These are phyloP conservation scores for Pocillopora meandrina DNA, from an alignment of 92 coral and sea anemone species.

Conservation along the genomic window DNA sequence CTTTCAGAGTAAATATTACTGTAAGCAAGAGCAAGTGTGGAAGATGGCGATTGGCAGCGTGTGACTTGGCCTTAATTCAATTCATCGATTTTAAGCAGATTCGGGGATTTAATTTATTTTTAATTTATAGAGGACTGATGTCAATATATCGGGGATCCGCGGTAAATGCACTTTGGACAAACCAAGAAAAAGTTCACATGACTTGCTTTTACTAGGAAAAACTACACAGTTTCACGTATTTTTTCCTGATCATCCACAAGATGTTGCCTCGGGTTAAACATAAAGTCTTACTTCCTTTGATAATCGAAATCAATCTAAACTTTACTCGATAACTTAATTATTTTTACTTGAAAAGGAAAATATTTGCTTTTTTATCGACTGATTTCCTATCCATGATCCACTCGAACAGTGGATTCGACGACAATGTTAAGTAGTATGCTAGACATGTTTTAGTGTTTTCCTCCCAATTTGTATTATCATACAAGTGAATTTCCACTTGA, in stretches of 20 bases:
- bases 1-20: neutral
- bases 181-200: neutral
- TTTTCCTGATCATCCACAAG: neutral
- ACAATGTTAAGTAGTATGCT: neutral
- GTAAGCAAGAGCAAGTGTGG: too few relatives aligned
- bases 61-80: too few relatives aligned
- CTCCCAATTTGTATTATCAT: too few relatives aligned
- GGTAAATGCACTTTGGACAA: too few relatives aligned
- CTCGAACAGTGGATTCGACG: neutral
- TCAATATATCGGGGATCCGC: too few relatives aligned
- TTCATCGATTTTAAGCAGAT: too few relatives aligned
- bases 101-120: too few relatives aligned
- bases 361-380: neutral
- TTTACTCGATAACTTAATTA: slow-evolving; percentile 6
- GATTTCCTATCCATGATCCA: neutral
- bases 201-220: neutral
- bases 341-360: slow-evolving; percentile 27
- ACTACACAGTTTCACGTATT: neutral
- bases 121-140: too few relatives aligned
- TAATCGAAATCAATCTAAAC: slow-evolving; percentile 6
- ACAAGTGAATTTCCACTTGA: too few relatives aligned
- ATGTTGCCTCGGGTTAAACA: slow-evolving; percentile 9
- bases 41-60: too few relatives aligned
- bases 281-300: neutral
- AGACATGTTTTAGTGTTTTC: neutral